Conservation (phyloP, 2,888 invertebrate species). For the Papilio protenor region DNA sequence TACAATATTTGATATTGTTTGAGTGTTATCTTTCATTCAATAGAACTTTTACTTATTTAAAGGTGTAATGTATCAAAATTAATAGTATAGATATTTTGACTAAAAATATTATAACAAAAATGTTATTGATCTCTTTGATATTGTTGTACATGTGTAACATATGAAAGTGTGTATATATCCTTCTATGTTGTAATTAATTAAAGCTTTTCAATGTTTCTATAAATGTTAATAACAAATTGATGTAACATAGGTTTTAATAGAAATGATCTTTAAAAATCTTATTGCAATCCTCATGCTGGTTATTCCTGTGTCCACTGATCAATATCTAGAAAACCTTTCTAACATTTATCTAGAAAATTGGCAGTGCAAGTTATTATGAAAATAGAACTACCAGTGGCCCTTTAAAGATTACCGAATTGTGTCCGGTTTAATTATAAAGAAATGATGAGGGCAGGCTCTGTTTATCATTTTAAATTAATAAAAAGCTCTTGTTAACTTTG, state of each 20-base stretch:
- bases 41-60: neutral
- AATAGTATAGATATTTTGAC: neutral
- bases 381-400: neutral
- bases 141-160: conserved; percentile 9
- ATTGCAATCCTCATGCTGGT: too few species aligned
- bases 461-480: neutral
- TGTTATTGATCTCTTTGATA: conserved; percentile 5
- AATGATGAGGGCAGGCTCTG: neutral
- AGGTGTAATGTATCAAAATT: neutral
- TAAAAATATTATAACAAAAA: neutral
- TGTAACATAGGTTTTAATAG: too few species aligned
- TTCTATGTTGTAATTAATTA: neutral
- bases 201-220: neutral
- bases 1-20: conserved; percentile 80
- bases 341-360: too few species aligned
- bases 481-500: neutral
- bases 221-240: neutral
- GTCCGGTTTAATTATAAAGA: neutral
- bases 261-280: too few species aligned
- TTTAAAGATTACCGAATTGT: neutral
- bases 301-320: too few species aligned
- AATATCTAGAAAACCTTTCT: too few species aligned
- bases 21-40: conserved; percentile 61
- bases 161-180: conserved; percentile 15
- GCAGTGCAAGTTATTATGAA: neutral